These are phyloP conservation scores for Patella pellucida DNA, from an alignment of 2,888 invertebrate genomes.

Conservation along the genomic window DNA sequence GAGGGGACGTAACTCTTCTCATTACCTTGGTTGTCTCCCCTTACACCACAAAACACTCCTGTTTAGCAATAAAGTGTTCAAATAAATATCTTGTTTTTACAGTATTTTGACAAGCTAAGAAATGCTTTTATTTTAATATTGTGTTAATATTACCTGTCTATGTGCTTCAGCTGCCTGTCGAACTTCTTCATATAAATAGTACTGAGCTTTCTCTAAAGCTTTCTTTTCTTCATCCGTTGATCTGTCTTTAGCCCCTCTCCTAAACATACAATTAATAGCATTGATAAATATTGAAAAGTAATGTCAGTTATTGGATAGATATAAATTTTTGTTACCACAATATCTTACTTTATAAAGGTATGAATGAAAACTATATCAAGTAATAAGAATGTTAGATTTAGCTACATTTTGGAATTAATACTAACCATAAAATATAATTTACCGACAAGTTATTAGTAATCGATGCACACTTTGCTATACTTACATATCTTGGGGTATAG, in stretches of 20 bases:
- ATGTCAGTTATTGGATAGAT: too few species aligned
- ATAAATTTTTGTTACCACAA: too few species aligned
- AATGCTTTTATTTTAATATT: too few species aligned
- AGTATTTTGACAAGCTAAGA: too few species aligned
- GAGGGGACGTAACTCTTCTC: too few species aligned
- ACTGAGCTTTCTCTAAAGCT: constrained; percentile 89
- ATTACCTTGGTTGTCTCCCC: too few species aligned
- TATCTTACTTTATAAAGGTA: too few species aligned
- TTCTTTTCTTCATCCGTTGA: constrained; percentile 80
- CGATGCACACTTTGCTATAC: constrained; percentile 23
- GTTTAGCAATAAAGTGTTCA: too few species aligned
- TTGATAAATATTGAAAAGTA: too few species aligned
- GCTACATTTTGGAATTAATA: background rate
- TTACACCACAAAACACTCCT: background rate
- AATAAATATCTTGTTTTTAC: too few species aligned
- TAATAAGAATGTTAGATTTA: background rate
- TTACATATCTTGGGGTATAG: constrained; percentile 80
- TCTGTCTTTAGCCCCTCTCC: constrained; percentile 86
- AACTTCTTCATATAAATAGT: constrained; percentile 94
- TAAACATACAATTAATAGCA: constrained; percentile 33
- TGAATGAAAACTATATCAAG: too few species aligned
- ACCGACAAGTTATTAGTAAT: background rate
- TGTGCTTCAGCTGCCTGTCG: constrained; percentile 98
- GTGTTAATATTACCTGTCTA: constrained; percentile 79
- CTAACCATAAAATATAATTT: background rate